Evolutionary conservation across 2,113 vertebrate species (phyloP), one percentile per base, ranked within the genome.

Genomic region (Malaclemys terrapin): DNA sequence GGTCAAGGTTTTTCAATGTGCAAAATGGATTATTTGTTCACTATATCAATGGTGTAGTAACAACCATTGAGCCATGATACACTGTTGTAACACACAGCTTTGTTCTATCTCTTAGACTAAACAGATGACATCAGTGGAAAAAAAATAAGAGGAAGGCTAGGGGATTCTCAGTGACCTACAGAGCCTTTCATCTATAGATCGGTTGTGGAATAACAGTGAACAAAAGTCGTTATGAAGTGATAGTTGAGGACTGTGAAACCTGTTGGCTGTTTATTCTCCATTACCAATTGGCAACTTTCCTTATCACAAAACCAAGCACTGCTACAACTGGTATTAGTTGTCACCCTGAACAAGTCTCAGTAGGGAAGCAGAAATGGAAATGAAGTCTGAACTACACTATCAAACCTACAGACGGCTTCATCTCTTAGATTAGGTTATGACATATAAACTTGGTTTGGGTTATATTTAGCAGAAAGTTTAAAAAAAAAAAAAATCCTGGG

Each of bases 161-260:
- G 49, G 52, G 5, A 62, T 7, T 84, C 38, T 1, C 35, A 62
- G 13, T 80, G 80, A 72, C 22, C 2, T 53, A 78, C 52, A 11
- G 17, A 62, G 49, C 38, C 94, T 52, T 47, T 89, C 24, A n/a
- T n/a, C 12, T 52, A 22, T 0, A 80, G 69, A 57, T 52, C 35
- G 85, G 54, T 8, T 89, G 91, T 93, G 79, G 80, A 16, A 80
- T 80, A 62, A 62, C 10, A 87, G 19, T 24, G 38, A 89, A 8
- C 47, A 89, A 42, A 85, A 54, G 89, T 95, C 78, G 88, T 89
- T 80, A 84, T 38, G 12, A 90, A 91, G 31, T 76, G 31, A 84
- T n/a, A 29, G n/a, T 25, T 94, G 83, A 76, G 11, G 20, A 2
- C 7, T 78, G 12, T 78, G 35, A 95, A 96, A 91, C 2, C 35